These are phyloP conservation scores for Phalacrocorax carbo DNA, from an alignment of 2,113 vertebrate genomes.

Conservation along the genomic window DNA sequence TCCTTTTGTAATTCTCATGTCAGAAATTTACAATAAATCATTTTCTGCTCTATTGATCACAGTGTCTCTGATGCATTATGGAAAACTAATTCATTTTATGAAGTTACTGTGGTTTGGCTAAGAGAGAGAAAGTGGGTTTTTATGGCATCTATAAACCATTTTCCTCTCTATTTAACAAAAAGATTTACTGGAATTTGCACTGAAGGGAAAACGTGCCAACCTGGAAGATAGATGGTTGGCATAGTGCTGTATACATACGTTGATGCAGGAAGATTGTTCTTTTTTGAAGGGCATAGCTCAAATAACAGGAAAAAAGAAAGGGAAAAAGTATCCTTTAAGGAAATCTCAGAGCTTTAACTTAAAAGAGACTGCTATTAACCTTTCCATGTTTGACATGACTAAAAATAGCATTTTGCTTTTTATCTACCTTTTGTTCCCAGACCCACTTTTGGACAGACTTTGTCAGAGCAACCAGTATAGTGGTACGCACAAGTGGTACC, in stretches of 20 bases:
- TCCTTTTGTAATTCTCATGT: not conserved
- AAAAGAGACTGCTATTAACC: not conserved
- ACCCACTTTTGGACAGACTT: not conserved
- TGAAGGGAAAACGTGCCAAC: not conserved
- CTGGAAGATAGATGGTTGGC: not conserved
- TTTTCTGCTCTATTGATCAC: conserved; percentile 1
- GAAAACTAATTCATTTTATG: conserved; percentile 40
- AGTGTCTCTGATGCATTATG: not conserved
- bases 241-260: not conserved
- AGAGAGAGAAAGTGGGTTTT: not conserved
- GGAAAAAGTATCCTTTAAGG: not conserved
- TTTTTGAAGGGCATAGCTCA: not conserved
- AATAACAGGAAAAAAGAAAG: not conserved
- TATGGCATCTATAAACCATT: conserved; percentile 25
- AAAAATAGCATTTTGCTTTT: not conserved
- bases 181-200: conserved; percentile 36
- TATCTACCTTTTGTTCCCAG: not conserved
- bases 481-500: fast-evolving
- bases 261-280: not conserved
- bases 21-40: not conserved
- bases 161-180: conserved; percentile 45
- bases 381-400: not conserved
- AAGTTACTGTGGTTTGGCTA: conserved; percentile 52
- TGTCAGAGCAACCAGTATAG: not conserved
- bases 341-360: not conserved